Evolutionary conservation across 2,113 vertebrate species (phyloP), one percentile per base, ranked within the genome.

Genomic region (Aphyosemion australe): DNA sequence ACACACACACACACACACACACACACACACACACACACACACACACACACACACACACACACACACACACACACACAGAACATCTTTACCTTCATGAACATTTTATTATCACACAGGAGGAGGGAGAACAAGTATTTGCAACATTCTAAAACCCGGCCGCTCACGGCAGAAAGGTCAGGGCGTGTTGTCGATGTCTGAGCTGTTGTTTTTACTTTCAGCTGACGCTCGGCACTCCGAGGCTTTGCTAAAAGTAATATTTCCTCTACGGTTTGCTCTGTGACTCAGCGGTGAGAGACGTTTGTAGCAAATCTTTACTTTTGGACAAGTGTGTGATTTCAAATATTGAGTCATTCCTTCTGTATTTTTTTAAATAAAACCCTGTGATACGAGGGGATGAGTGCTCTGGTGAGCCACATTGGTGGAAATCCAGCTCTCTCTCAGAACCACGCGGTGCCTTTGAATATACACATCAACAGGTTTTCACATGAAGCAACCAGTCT

Each of bases 311-410:
- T 42, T 62, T 42, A 31, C 4, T 39, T 66, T 58, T 79, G 53
- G 46, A 80, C 64, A 20, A 42, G 2, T 19, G 21, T 69, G 58
- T 55, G 32, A 61, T 77, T 69, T 75, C 48, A 76, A 77, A 72
- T 42, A 82, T 57, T 73, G 70, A 78, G 58, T 75, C 68, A 73
- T 71, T 54, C 14, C 18, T 61, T 56, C 69, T 64, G 37, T 15
- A 18, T 10, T 39, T 45, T 54, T 5, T 11, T 16, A 52, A 52
- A 10, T 54, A n/a, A n/a, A 54, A n/a, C n/a, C 13, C 9, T 54
- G 21, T 7, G 32, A 31, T 34, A 4, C 16, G n/a, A 13, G 16
- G 32, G 20, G 26, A 37, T 53, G 34, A 13, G 18, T 8, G 43
- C 20, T 39, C 45, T n/a, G 56, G 46, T 55, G 21, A 81, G 52